Base-by-base conservation (phyloP, 64 coral and sea anemone genomes). In the Montipora foliosa region DNA sequence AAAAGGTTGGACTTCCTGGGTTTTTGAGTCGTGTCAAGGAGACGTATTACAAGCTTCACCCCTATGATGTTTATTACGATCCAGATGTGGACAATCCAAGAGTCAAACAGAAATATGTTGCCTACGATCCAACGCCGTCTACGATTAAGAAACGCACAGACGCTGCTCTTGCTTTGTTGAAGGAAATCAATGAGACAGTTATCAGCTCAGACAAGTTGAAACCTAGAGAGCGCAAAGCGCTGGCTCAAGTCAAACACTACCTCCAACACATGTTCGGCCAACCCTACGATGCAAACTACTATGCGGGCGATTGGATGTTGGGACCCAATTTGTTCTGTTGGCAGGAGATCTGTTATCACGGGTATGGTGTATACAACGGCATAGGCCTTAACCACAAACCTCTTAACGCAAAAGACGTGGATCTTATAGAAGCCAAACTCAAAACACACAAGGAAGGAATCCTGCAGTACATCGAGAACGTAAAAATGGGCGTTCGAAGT, bases 321-420 rank as follows among this genome's bases (percentile, higher is more conserved):
- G 97, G 97, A 8, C 97, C 97, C 0, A 96, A 98, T 90, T 61
- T 91, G 49, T 98, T 96, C 55, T 98, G 97, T 44, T 98, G 94
- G 94, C 94, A 96, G 4, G 91, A 84, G 25, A 81, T 98, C 1
- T 98, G 97, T 62, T 68, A 75, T 62, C 47, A 96, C 4, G 83
- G 94, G 1, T 82, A 92, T 22, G 76, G 73, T 17, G 61, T 98
- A 29, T 85, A 83, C 62, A 94, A 91, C 57, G 91, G 72, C 17
- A 44, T 98, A 3, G 83, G 62, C 1, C 62, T 78, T 0, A 58
- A 98, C 67, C 83, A 72, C 51, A 95, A 93, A 71, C 97, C 97
- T 0, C 60, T 75, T 11, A 81, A 50, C 19, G 59, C 91, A 46
- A 0, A 59, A 0, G 97, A 94, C 3, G 85, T 94, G n/a, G 61